A percentile compares a stretch with the other conserved stretches of the same genome.
These are phyloP conservation scores for Chirona hameri DNA, from an alignment of 2,888 invertebrate species.

Conservation along the genomic window DNA sequence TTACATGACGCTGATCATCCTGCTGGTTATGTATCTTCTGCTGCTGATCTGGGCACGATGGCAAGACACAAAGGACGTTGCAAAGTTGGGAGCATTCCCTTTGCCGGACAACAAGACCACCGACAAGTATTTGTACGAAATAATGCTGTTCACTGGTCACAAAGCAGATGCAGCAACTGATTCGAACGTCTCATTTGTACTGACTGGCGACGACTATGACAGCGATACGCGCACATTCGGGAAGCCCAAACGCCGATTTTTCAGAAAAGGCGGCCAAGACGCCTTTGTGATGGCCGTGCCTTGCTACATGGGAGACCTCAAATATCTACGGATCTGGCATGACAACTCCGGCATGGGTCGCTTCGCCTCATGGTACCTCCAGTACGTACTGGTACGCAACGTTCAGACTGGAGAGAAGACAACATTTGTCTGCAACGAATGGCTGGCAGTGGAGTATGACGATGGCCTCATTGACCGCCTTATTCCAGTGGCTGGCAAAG, in stretches of 20 bases:
- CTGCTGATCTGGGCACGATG: conserved; percentile 48
- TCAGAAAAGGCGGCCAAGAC: conserved; percentile 36
- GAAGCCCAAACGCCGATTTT: conserved; percentile 31
- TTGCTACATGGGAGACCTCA: conserved; percentile 50
- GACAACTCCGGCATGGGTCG: conserved; percentile 51
- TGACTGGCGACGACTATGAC: conserved; percentile 45
- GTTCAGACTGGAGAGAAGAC: conserved; percentile 48
- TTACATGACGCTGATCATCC: conserved; percentile 49
- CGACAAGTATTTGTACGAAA: conserved; percentile 42
- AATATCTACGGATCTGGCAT: conserved; percentile 52
- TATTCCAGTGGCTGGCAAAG: conserved; percentile 50
- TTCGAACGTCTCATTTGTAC: conserved; percentile 40
- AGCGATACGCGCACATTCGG: conserved; percentile 43
- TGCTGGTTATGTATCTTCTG: conserved; percentile 46
- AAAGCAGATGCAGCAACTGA: conserved; percentile 38
- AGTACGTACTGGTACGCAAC: conserved; percentile 48
- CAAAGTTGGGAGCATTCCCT: conserved; percentile 35
- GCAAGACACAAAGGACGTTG: conserved; percentile 37
- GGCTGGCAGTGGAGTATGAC: conserved; percentile 51
- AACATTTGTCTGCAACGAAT: conserved; percentile 47
- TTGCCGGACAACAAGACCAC: conserved; percentile 44
- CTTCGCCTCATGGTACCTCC: conserved; percentile 48
- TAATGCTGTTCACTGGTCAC: conserved; percentile 37
- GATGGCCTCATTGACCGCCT: conserved; percentile 53
- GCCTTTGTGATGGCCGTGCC: conserved; percentile 37